Evolutionary conservation across 2,888 invertebrate species (phyloP).

Genomic region (Platycheirus rosarum): DNA sequence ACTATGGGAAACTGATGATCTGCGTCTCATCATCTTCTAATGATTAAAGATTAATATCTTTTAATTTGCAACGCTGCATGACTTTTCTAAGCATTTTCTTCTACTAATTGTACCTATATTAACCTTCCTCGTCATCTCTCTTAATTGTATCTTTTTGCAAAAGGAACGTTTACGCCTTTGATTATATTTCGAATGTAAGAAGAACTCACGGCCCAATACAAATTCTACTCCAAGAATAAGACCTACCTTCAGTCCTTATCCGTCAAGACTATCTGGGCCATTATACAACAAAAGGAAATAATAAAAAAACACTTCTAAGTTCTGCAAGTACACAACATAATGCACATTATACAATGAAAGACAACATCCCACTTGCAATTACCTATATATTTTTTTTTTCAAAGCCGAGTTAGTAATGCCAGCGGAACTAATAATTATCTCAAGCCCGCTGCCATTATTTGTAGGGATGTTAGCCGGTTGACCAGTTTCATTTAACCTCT

Average conservation of each 20-base stretch:
- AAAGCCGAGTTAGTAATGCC: background rate
- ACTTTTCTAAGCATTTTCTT: background rate
- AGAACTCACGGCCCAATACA: background rate
- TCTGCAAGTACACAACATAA: background rate
- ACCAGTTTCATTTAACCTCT: constrained; percentile 69
- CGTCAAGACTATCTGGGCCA: constrained; percentile 9
- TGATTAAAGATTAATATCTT: background rate
- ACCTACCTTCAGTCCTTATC: background rate
- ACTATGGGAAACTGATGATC: background rate
- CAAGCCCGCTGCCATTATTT: constrained; percentile 44
- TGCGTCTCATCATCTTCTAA: background rate
- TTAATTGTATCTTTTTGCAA: constrained; percentile 5
- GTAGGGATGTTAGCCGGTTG: constrained; percentile 57
- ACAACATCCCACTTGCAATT: constrained; percentile 55
- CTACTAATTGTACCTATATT: constrained; percentile 17
- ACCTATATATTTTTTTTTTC: background rate
- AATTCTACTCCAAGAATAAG: background rate
- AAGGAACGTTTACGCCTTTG: background rate
- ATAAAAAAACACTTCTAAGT: constrained; percentile 2
- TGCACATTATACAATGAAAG: background rate
- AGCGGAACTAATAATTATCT: constrained; percentile 64
- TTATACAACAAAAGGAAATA: constrained; percentile 20
- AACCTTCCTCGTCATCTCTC: constrained; percentile 4
- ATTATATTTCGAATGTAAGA: background rate
- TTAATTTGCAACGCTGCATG: background rate